Evolutionary conservation across 2,113 vertebrate species (phyloP).

Genomic region (Prunella fulvescens): DNA sequence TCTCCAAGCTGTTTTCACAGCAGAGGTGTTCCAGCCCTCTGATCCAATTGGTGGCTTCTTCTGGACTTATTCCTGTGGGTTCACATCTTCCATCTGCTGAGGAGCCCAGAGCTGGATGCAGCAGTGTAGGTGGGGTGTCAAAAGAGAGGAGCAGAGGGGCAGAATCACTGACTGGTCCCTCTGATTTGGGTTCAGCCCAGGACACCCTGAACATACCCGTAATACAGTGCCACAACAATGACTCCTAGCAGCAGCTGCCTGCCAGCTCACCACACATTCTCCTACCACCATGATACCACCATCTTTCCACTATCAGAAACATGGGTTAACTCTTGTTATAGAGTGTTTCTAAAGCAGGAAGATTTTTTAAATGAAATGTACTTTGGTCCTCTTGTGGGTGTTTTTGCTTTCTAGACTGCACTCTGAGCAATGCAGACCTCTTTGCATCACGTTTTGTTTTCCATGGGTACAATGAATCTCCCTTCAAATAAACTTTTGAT

Average conservation of each 20-base stretch:
- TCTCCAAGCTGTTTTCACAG: neutral
- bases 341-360: neutral
- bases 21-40: neutral
- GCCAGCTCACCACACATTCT: neutral
- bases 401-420: neutral
- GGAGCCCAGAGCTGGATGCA: neutral
- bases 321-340: neutral
- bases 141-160: neutral
- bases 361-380: neutral
- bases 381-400: neutral
- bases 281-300: neutral
- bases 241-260: neutral
- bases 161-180: rapidly evolving
- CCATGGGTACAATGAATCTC: neutral
- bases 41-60: no score
- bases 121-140: neutral
- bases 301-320: neutral
- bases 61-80: neutral
- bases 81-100: neutral
- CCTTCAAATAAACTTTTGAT: neutral
- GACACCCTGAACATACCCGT: neutral
- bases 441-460: neutral
- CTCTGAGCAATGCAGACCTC: neutral
- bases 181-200: neutral
- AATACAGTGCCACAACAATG: neutral